Evolutionary conservation across 1,140 invertebrate genomes (phyloP).

Genomic region (Pemphigus obesinymphae): DNA sequence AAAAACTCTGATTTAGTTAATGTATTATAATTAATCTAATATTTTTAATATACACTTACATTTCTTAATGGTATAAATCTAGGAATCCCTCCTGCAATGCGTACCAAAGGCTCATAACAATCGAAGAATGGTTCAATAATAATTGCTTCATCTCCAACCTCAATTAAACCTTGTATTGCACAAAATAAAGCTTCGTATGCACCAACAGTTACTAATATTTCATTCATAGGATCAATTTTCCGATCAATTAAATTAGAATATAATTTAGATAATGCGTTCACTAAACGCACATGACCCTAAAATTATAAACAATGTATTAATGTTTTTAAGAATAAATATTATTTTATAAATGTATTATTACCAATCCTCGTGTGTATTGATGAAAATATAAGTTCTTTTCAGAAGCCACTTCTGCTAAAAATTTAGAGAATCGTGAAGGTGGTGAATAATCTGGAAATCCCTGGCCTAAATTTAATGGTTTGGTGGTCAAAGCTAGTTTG

Average conservation of each 20-base stretch:
- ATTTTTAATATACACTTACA: slow-evolving; percentile 53
- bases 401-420: slow-evolving; percentile 63
- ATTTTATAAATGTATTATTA: slow-evolving; percentile 55
- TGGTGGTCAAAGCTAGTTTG: slow-evolving; percentile 75
- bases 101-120: slow-evolving; percentile 94
- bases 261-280: slow-evolving; percentile 75
- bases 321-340: too few relatives aligned
- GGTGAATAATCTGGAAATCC: slow-evolving; percentile 91
- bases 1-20: not conserved
- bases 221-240: slow-evolving; percentile 71
- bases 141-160: slow-evolving; percentile 84
- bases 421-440: slow-evolving; percentile 55
- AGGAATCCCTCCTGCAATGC: slow-evolving; percentile 76
- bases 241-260: slow-evolving; percentile 75
- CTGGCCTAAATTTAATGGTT: slow-evolving; percentile 93
- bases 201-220: slow-evolving; percentile 83
- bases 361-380: slow-evolving; percentile 87
- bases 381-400: slow-evolving; percentile 73
- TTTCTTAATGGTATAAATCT: slow-evolving; percentile 83
- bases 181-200: slow-evolving; percentile 88
- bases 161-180: slow-evolving; percentile 77
- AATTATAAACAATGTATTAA: not conserved
- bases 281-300: slow-evolving; percentile 87
- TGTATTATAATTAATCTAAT: not conserved
- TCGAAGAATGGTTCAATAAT: slow-evolving; percentile 99